These are phyloP conservation scores for Esox lucius DNA, from an alignment of 2,797 vertebrate genomes.

Conservation along the genomic window DNA sequence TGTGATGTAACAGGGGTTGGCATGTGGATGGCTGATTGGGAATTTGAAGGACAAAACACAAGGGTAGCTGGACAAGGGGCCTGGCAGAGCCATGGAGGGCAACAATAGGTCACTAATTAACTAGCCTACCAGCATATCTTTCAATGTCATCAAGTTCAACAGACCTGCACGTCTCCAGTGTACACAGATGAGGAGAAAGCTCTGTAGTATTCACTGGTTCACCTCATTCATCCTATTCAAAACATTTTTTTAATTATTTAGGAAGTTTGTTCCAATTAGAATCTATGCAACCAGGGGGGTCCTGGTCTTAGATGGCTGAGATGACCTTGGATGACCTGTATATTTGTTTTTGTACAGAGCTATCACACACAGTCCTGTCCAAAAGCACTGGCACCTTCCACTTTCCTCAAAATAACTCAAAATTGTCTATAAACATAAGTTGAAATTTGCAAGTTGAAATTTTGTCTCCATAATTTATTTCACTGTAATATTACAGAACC, in stretches of 20 bases:
- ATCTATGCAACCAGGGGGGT: background rate
- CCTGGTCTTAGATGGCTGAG: background rate
- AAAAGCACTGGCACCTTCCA: too few species aligned
- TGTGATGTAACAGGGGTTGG: conserved; percentile 42
- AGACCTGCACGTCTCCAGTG: background rate
- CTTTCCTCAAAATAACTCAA: too few species aligned
- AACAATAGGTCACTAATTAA: conserved; percentile 3
- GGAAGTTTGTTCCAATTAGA: background rate
- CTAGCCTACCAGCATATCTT: background rate
- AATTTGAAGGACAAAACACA: conserved; percentile 22
- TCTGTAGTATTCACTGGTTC: background rate
- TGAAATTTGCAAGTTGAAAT: too few species aligned
- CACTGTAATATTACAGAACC: too few species aligned
- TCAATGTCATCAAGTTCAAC: background rate
- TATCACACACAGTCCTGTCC: background rate
- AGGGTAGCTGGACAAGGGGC: conserved; percentile 19
- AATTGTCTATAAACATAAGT: too few species aligned
- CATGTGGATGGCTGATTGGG: conserved; percentile 15
- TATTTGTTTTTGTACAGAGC: background rate
- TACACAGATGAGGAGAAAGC: background rate
- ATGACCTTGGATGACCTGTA: background rate
- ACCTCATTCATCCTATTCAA: background rate
- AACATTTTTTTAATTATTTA: background rate
- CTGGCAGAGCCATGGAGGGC: background rate
- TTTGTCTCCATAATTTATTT: background rate